Evolutionary conservation across 2,113 vertebrate genomes (phyloP).

Genomic region (Urocynchramus pylzowi): DNA sequence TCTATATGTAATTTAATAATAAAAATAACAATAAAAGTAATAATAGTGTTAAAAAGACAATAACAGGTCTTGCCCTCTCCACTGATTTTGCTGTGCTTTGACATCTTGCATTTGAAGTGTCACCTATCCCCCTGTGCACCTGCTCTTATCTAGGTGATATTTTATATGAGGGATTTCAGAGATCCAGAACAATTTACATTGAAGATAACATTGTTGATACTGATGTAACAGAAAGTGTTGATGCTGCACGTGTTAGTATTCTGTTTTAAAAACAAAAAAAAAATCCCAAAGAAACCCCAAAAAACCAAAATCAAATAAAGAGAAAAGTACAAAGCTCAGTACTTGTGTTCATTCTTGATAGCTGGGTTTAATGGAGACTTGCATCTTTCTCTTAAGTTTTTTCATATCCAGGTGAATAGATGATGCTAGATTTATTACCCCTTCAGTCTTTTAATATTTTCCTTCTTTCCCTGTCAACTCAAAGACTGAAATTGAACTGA

Average conservation of each 20-base stretch:
- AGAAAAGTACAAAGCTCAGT: not conserved
- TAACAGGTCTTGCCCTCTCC: not conserved
- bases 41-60: not conserved
- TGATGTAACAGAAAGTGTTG: not conserved
- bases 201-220: not conserved
- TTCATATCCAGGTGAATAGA: not conserved
- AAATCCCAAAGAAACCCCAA: no score
- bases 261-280: not conserved
- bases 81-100: not conserved
- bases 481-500: not conserved
- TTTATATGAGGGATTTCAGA: not conserved
- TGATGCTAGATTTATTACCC: not conserved
- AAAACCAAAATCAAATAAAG: not conserved
- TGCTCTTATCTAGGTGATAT: not conserved
- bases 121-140: not conserved
- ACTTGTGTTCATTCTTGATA: not conserved
- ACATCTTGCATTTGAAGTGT: not conserved
- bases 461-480: not conserved
- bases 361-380: not conserved
- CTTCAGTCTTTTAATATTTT: not conserved
- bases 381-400: not conserved
- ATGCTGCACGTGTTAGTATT: fast-evolving
- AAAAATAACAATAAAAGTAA: not conserved
- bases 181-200: not conserved
- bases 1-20: not conserved